Conservation (phyloP, 2,888 invertebrate genomes). For the Agrochola macilenta region DNA sequence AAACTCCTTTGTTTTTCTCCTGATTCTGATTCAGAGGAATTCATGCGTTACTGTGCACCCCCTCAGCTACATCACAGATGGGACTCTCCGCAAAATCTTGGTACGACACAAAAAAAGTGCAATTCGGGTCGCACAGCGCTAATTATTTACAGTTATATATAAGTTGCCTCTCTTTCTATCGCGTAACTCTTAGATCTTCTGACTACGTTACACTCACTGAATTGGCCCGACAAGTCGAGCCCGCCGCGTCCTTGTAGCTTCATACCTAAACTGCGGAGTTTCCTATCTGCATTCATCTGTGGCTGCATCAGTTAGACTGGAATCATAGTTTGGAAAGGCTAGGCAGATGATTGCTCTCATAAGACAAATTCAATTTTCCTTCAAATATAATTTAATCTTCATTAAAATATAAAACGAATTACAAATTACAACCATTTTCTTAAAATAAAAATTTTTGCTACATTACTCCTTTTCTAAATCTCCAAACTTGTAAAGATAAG, state of each 20-base stretch:
- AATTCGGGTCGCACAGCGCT: no score
- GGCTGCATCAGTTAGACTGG: no score
- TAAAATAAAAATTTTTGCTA: background rate
- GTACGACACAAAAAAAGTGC: no score
- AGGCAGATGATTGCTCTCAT: background rate
- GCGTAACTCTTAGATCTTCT: no score
- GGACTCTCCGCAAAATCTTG: no score
- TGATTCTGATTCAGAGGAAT: background rate
- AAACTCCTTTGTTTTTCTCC: background rate
- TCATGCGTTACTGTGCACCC: background rate
- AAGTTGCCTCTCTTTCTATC: no score
- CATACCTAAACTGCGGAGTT: no score
- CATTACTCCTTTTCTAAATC: constrained; percentile 8
- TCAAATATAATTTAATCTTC: constrained; percentile 38
- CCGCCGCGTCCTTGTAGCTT: no score
- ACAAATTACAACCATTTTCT: constrained; percentile 14
- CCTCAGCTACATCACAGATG: background rate
- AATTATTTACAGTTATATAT: no score
- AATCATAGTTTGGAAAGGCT: background rate
- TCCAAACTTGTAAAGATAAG: background rate
- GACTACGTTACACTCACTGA: no score
- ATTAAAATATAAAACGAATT: constrained; percentile 36
- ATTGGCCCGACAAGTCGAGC: no score
- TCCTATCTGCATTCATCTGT: no score
- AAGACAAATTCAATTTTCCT: background rate